phyloP scores from a whole-genome alignment of 2,113 vertebrate species.

The Tinamus guttatus region DNA sequence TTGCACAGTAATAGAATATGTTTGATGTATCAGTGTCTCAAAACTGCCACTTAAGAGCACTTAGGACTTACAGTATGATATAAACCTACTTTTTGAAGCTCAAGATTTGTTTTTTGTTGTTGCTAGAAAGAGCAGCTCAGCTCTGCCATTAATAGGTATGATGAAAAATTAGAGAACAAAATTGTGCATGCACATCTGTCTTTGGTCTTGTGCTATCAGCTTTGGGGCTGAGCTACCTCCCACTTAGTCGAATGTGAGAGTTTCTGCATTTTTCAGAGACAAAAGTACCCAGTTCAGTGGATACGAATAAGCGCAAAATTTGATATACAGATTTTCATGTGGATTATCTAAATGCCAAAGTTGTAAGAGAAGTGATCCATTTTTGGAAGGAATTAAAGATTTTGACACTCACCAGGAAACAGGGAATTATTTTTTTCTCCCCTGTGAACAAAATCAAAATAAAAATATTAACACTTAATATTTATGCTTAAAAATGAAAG shows the following conservation, averaged over 20 bases:
- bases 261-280: background rate
- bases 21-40: background rate
- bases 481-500: background rate
- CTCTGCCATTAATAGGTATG: background rate
- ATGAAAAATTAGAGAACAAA: rapidly evolving
- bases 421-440: background rate
- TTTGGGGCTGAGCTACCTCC: background rate
- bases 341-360: background rate
- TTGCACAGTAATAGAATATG: background rate
- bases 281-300: background rate
- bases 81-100: background rate
- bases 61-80: background rate
- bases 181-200: background rate
- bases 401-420: background rate
- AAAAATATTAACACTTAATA: background rate
- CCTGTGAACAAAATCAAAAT: background rate
- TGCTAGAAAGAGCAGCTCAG: background rate
- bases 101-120: background rate
- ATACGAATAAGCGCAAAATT: rapidly evolving
- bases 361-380: background rate
- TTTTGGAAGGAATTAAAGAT: background rate
- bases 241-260: rapidly evolving
- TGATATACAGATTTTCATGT: background rate
- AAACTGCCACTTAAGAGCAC: background rate
- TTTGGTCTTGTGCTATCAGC: background rate